Base-by-base conservation (phyloP, 1,140 invertebrate genomes). In the Mercenaria mercenaria region DNA sequence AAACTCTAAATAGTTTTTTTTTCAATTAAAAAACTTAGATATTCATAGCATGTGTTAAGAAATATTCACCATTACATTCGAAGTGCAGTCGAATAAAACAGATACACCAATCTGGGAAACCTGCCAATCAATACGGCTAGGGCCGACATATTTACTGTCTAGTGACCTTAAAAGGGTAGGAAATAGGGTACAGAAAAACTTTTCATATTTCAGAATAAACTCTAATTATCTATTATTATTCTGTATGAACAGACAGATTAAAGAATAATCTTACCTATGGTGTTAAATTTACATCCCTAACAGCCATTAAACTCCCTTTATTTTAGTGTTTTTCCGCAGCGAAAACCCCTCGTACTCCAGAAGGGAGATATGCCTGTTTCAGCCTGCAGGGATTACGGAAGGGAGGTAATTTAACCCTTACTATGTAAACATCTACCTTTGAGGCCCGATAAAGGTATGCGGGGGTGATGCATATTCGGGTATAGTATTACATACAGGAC, bases 341-440 rank as follows among this genome's bases (percentile, higher is more conserved):
- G 86, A 88, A 87, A 86, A 88, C 59, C 76, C 86, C 74, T 79
- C 77, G 50, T 47, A n/a, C 76, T 34, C 47, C 32, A 59, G 34
- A 50, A 69, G 86, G 86, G 76, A 79, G 61, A 80, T 52, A 41
- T 81, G 76, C 86, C 64, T 80, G 86, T 88, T 79, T 52, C 61
- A 72, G 86, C 86, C 86, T 88, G 86, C 86, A 88, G 86, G 86
- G 86, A 88, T 88, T 88, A 79, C 23, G 32, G 41, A 88, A 72
- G 86, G 86, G 86, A 88, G 86, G 77, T 88, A 88, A 88, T 88
- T 69, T 81, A 88, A 80, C 86, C 86, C 86, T 88, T 88, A 81
- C 76, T 88, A 88, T 39, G 77, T 81, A 88, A 88, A 88, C 77
- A 88, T 39, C 76, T 47, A 56, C 50, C 64, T 72, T 52, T 10